Base-by-base conservation (phyloP, 2,888 invertebrate species). In the Iselma pallidipennis region DNA sequence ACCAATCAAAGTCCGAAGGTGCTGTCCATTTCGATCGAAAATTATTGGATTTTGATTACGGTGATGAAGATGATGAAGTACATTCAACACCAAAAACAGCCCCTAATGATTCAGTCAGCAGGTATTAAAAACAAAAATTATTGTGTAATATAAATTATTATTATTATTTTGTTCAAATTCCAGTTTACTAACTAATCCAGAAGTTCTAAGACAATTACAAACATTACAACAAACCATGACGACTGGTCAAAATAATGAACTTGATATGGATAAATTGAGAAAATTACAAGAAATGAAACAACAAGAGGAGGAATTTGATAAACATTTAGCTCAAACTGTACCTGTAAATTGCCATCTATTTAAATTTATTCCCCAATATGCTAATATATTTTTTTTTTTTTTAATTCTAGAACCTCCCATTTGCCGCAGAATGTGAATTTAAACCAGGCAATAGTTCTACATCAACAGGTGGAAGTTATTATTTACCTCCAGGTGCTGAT, bases 21-120 rank as follows among this genome's bases (percentile, higher is more conserved):
- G 77, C 78, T 25, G 86, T 90, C 4, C 92, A 92, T 78, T 93
- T 93, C 80, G 92, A 92, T 78, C 88, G 93, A 76, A 94, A 95
- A 77, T 82, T 95, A 14, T 82, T 96, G 62, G 92, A 95, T 81
- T 96, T 94, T 80, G 95, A 96, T 81, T 96, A 96, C 78, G 95
- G 92, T 58, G 95, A 95, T 71, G 95, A 95, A 66, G 95, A 95
- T 57, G 95, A 95, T n/a, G 90, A 91, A 37, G 87, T 86, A 56
- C 81, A 81, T 70, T 78, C 80, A 9, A 83, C 82, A 26, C 85
- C 85, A 0, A 82, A 83, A 66, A 77, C 78, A 16, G 76, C 77
- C n/a, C 74, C 76, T 78, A 76, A 80, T 74, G 75, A 67, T 61
- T 66, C 72, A 29, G 71, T 74, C n/a, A 63, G 72, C 28, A 69